Conservation (phyloP, 2,113 vertebrate genomes). For the Aleadryas rufinucha region DNA sequence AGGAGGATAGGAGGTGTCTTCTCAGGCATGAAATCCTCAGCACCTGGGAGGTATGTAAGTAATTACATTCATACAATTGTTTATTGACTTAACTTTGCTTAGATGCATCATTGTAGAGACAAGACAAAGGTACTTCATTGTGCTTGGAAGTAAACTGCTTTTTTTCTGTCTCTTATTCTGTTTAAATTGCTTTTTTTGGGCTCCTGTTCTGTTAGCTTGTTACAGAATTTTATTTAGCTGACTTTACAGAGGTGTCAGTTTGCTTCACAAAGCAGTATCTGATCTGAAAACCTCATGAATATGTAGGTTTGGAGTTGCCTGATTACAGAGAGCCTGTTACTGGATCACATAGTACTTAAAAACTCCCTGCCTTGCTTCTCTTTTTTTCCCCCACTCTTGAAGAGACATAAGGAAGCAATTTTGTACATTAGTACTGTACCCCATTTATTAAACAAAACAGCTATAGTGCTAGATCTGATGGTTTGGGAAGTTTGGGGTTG, state of each 20-base stretch:
- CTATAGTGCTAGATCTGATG: background rate
- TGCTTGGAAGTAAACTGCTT: background rate
- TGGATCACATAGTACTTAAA: background rate
- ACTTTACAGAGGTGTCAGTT: background rate
- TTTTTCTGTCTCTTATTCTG: background rate
- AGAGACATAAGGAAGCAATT: background rate
- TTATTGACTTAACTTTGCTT: background rate
- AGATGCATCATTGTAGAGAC: background rate
- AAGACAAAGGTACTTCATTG: background rate
- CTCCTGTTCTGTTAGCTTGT: background rate
- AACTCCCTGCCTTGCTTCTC: background rate
- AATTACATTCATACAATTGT: background rate
- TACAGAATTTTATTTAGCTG: background rate
- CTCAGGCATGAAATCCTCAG: background rate
- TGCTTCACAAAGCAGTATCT: background rate
- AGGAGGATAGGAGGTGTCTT: background rate
- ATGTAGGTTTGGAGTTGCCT: background rate
- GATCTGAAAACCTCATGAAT: background rate
- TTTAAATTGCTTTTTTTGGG: background rate
- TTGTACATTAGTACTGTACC: background rate
- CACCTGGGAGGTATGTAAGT: background rate
- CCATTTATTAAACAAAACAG: background rate
- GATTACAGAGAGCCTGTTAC: background rate
- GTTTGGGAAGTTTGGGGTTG: background rate
- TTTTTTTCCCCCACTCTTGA: fast-evolving